Conservation (phyloP, 2,888 invertebrate genomes). For the Tetrapedia diversipes region DNA sequence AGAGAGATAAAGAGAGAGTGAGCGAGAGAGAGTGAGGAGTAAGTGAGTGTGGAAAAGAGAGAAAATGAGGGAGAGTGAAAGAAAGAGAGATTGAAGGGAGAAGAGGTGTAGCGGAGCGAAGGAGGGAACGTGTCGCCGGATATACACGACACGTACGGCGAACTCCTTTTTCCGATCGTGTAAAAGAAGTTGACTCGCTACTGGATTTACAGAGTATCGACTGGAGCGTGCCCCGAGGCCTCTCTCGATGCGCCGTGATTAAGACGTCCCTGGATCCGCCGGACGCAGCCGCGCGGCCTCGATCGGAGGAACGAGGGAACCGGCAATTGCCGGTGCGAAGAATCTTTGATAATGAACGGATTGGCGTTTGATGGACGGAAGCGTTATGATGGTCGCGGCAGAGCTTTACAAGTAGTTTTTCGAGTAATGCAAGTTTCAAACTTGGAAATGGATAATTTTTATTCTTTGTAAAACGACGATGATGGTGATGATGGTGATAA, state of each 20-base stretch:
- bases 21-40: too few relatives aligned
- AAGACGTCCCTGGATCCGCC: slow-evolving; percentile 59
- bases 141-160: slow-evolving; percentile 67
- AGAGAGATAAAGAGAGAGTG: too few relatives aligned
- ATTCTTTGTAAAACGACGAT: too few relatives aligned
- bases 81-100: too few relatives aligned
- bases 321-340: slow-evolving; percentile 14
- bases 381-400: background rate
- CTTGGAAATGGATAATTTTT: background rate
- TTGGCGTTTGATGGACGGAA: background rate
- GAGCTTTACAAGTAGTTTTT: background rate
- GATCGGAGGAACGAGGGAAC: slow-evolving; percentile 25
- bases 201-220: slow-evolving; percentile 65
- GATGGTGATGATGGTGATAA: too few relatives aligned
- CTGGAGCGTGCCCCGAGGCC: slow-evolving; percentile 39
- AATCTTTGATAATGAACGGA: slow-evolving; percentile 36
- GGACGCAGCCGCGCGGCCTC: slow-evolving; percentile 11
- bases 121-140: slow-evolving; percentile 47
- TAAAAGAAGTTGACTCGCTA: slow-evolving; percentile 64
- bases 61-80: background rate
- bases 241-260: slow-evolving; percentile 50
- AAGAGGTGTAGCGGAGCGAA: too few relatives aligned
- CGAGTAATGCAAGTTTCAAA: background rate
- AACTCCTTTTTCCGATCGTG: slow-evolving; percentile 62
- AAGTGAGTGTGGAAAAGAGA: too few relatives aligned